These are phyloP conservation scores for Callipepla squamata DNA, from an alignment of 2,113 vertebrate genomes.

Conservation along the genomic window DNA sequence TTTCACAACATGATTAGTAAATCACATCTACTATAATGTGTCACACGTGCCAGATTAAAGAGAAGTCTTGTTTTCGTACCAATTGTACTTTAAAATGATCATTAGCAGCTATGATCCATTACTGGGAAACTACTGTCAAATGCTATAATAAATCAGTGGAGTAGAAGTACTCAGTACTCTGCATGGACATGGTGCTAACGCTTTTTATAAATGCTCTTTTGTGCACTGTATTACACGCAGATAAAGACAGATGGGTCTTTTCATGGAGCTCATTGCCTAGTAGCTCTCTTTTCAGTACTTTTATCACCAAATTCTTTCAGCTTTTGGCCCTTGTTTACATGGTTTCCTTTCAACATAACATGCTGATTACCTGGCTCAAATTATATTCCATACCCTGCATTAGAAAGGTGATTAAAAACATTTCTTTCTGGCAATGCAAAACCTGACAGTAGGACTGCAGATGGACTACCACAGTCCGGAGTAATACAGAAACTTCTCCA, in stretches of 20 bases:
- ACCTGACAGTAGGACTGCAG: neutral
- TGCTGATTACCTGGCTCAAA: neutral
- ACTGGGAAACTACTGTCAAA: slow-evolving; percentile 3
- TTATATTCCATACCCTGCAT: neutral
- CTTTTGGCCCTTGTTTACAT: neutral
- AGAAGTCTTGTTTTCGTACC: neutral
- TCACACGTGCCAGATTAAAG: neutral
- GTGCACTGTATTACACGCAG: neutral
- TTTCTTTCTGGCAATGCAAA: neutral
- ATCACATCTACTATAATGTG: neutral
- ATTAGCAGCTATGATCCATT: slow-evolving; percentile 5
- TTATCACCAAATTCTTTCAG: neutral
- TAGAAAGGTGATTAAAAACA: neutral
- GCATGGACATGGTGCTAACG: neutral
- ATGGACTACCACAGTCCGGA: neutral
- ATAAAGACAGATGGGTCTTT: neutral
- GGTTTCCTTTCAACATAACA: neutral
- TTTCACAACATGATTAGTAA: neutral
- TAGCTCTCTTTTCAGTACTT: neutral
- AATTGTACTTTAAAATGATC: neutral
- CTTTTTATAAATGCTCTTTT: neutral
- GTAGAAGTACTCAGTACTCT: neutral
- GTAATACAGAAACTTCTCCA: neutral
- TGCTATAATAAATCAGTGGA: neutral
- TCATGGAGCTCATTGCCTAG: neutral